Percentiles rank a stretch among this genome's conserved stretches.
These are phyloP conservation scores for Diplogasteroides magnus DNA, from an alignment of 1,140 invertebrate species.

Conservation along the genomic window DNA sequence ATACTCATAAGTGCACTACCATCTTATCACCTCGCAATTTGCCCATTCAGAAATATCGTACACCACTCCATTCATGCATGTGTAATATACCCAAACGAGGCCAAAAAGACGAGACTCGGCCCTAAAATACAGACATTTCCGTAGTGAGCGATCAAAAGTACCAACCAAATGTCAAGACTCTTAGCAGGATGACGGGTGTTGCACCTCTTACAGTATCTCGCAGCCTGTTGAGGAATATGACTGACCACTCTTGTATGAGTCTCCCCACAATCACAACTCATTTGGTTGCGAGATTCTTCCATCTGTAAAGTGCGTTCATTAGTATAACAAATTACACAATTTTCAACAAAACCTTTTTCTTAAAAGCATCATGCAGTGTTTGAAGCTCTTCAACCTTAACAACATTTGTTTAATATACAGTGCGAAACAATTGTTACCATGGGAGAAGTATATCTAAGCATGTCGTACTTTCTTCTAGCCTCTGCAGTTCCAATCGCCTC, in stretches of 20 bases:
- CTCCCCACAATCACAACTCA: conserved; percentile 71
- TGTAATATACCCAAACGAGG: conserved; percentile 83
- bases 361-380: too few relatives aligned
- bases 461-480: conserved; percentile 34
- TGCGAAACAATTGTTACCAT: too few relatives aligned
- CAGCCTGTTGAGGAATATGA: conserved; percentile 78
- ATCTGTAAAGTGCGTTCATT: too few relatives aligned
- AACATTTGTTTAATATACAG: too few relatives aligned
- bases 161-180: conserved; percentile 31
- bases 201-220: conserved; percentile 79
- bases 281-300: conserved; percentile 55
- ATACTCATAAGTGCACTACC: too few relatives aligned
- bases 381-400: too few relatives aligned
- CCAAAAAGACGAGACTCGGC: conserved; percentile 80
- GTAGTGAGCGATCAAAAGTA: conserved; percentile 1
- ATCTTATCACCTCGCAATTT: conserved; percentile 71
- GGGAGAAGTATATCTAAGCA: too few relatives aligned
- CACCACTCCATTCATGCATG: conserved; percentile 87
- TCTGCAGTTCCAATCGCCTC: conserved; percentile 86
- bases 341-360: too few relatives aligned
- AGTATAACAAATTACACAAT: too few relatives aligned
- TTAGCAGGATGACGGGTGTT: conserved; percentile 82
- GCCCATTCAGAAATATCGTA: conserved; percentile 94
- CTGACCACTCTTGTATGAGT: conserved; percentile 78
- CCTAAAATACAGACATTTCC: conserved; percentile 61